Evolutionary conservation across 2,888 invertebrate genomes (phyloP), one percentile per base, ranked within the genome.

Genomic region (Tortricodes alternella): DNA sequence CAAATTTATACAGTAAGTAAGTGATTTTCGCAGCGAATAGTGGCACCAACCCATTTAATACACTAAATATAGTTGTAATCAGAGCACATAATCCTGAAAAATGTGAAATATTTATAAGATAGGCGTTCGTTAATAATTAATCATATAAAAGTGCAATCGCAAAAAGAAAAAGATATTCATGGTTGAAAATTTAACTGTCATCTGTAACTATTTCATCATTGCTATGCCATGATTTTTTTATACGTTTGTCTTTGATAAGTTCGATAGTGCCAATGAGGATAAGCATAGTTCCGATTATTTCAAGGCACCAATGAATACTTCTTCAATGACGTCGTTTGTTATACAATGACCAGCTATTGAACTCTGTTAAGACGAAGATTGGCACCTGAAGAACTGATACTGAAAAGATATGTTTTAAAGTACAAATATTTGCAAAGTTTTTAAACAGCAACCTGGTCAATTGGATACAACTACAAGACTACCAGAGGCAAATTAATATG

Each of bases 301-400:
- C 76, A n/a, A 76, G 53, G 0, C 61, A 46, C 58, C 72, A 62
- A 27, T 80, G 78, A 0, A 74, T 27, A 4, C 61, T 63, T 2
- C 58, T 70, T 53, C 61, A 71, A 27, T 68, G 48, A 0, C 60
- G 52, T n/a, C 66, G 65, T 1, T 53, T 60, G 1, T 79, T 46
- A 23, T 66, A 67, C 43, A 74, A 64, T 1, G 79, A 74, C 79
- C 78, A 80, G 50, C 71, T 70, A 59, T 80, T 80, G 59, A 68
- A 75, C 3, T 67, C 70, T 0, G 79, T 76, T 15, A 78, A 19
- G 0, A 75, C 62, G 15, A 80, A 52, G 1, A 64, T 72, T 79
- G 79, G 53, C 67, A 69, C 78, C 80, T 78, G 53, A 74, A 73
- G 58, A 80, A 71, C 62, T 80, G 80, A 53, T 77, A 80, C 80